Evolutionary conservation across 2,113 vertebrate species (phyloP), one percentile per base, ranked within the genome.

Genomic region (Bungarus multicinctus): DNA sequence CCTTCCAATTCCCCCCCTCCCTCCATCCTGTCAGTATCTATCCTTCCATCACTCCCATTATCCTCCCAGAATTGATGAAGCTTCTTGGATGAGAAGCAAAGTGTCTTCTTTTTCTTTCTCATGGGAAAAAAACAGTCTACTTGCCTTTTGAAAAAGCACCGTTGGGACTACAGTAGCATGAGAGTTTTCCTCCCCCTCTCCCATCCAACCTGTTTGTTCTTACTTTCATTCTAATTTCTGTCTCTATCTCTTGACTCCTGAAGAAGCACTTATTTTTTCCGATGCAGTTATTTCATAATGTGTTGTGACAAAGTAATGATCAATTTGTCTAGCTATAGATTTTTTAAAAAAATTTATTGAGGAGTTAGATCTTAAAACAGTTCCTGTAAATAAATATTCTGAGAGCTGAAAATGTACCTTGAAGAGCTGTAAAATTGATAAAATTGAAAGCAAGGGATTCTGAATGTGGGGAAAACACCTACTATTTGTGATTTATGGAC

Each of bases 401-500:
- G 27, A 58, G 30, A 18, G 23, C 90, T 94, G 53, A 94, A 95
- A 74, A 91, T n/a, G 34, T 30, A 93, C 93, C 60, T 92, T 27
- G 50, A 92, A 50, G 16, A 6, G 50, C 89, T 94, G 1, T 18
- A 23, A n/a, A 93, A 39, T 91, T 85, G 94, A 85, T 16, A 95
- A 54, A 93, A 87, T 22, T 88, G 92, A 1, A 87, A 74, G 85
- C 89, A 92, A 4, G 87, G 27, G 94, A 74, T 87, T 89, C 91
- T 50, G 50, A 93, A 96, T 92, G 93, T 39, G 8, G 14, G 25
- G 60, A 60, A 93, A 45, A 87, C 89, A 89, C 87, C 85, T 93
- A 52, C 90, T 86, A 89, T 88, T n/a, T 94, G 87, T 94, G 93
- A 94, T 96, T 94, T 95, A 94, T 74, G 91, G 88, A 23, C 0